Conservation (phyloP, 2,797 vertebrate genomes). For the Cryptoblepharus egeriae region DNA sequence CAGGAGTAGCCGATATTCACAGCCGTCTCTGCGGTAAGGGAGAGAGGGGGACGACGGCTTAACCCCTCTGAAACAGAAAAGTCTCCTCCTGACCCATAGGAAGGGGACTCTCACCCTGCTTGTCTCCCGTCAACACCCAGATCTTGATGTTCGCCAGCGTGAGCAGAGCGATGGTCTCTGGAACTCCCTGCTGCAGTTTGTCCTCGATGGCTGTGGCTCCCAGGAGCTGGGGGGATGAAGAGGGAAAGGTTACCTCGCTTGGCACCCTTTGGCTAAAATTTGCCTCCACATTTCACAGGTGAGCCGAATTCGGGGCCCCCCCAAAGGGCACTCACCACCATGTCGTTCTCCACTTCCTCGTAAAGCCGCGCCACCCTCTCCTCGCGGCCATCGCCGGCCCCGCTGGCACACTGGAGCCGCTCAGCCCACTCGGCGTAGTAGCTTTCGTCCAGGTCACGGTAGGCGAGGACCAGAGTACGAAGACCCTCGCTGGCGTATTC, state of each 20-base stretch:
- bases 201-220: conserved; percentile 96
- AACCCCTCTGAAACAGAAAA: too few species aligned
- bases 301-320: too few species aligned
- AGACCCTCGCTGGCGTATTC: conserved; percentile 90
- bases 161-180: conserved; percentile 91
- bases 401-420: conserved; percentile 79
- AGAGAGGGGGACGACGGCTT: not conserved
- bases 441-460: conserved; percentile 87
- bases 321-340: conserved; percentile 80
- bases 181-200: conserved; percentile 93
- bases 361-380: conserved; percentile 87
- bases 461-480: conserved; percentile 89
- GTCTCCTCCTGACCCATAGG: too few species aligned
- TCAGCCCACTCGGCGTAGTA: conserved; percentile 87
- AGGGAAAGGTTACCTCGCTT: not conserved
- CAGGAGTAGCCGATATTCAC: conserved; percentile 96
- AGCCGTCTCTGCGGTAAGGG: conserved; percentile 83
- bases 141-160: conserved; percentile 95
- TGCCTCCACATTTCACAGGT: too few species aligned
- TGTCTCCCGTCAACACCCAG: conserved; percentile 96
- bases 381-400: conserved; percentile 81
- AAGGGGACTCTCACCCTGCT: conserved; percentile 83
- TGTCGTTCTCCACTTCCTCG: conserved; percentile 90
- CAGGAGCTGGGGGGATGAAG: conserved; percentile 78
- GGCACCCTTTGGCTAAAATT: too few species aligned